Evolutionary conservation across 2,113 vertebrate species (phyloP), one percentile per base, ranked within the genome.

Genomic region (Megaptera novaeangliae): DNA sequence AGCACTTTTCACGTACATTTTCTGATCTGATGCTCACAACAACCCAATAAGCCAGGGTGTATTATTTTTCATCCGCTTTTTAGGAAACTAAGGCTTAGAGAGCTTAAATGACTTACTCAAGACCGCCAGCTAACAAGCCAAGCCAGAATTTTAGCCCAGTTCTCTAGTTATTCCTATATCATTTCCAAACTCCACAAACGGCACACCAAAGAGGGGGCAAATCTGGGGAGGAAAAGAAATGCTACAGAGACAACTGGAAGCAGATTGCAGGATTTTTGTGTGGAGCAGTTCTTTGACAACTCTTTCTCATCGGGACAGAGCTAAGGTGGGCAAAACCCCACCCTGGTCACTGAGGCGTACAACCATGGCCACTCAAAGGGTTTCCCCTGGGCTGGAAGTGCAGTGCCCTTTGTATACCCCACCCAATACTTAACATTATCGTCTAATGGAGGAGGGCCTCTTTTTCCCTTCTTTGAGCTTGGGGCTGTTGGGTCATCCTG

Each of bases 21-120:
- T 80, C 80, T 92, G 64, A 94, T 66, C 46, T 71, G 68, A 90
- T 86, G 66, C 27, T 87, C 80, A 34, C 55, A 92, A 36, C 3
- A 72, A 85, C 13, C 41, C 27, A 49, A 3, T 55, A 72, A 69
- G 31, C 44, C 64, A 95, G 69, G 31, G 39, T 82, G 0, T 71
- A 9, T 77, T 83, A 61, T 72, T 92, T 96, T 89, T 95, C 25
- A 75, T 84, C n/a, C 49, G 46, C 66, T 36, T 86, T 93, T 81
- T 83, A 92, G 84, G 66, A 94, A 95, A 88, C 49, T 13, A 84
- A 96, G 59, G 27, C 81, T 93, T 89, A 41, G 34, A 80, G 59
- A 75, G 57, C 57, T 88, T 81, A 81, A 74, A 12, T 69, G 84
- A 71, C 77, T 69, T 94, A 75, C 52, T 94, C 5, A 88, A 96